phyloP scores from a whole-genome alignment of 2,797 vertebrate genomes.

The Enteromius mattozi region DNA sequence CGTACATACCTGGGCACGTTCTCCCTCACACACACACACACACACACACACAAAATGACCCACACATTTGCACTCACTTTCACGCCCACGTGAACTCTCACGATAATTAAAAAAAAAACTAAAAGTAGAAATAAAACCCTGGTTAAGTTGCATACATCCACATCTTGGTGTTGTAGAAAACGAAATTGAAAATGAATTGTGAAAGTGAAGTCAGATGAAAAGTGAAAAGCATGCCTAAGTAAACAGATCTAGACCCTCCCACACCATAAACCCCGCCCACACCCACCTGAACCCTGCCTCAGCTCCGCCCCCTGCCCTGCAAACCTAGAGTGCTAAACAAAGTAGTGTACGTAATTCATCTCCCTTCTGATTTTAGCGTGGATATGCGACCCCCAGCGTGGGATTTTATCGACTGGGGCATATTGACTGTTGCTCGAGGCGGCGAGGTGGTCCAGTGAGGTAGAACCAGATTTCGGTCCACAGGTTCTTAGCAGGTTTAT shows the following conservation, averaged over 20 bases:
- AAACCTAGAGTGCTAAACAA: neutral
- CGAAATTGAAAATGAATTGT: conserved; percentile 66
- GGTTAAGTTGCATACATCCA: conserved; percentile 78
- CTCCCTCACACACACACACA: conserved; percentile 38
- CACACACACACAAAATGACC: conserved; percentile 29
- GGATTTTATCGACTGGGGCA: conserved; percentile 37
- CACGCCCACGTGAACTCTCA: conserved; percentile 39
- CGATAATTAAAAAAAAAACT: conserved; percentile 52
- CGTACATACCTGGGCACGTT: conserved; percentile 52
- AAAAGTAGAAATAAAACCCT: conserved; percentile 76
- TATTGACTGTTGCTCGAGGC: conserved; percentile 30
- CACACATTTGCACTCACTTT: conserved; percentile 15
- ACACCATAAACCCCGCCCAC: conserved; percentile 47
- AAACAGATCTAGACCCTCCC: conserved; percentile 65
- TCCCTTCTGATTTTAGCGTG: conserved; percentile 34
- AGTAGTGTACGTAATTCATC: neutral
- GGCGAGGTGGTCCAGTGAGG: conserved; percentile 61
- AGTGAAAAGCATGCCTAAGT: conserved; percentile 75
- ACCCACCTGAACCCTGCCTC: conserved; percentile 38
- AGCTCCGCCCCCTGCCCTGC: conserved; percentile 52
- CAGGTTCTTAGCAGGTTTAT: conserved; percentile 69
- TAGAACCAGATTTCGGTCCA: conserved; percentile 67
- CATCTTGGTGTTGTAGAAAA: conserved; percentile 77
- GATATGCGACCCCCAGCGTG: neutral
- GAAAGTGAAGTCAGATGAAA: conserved; percentile 73